phyloP scores from a whole-genome alignment of 2,113 vertebrate species.

The Mus pahari region DNA sequence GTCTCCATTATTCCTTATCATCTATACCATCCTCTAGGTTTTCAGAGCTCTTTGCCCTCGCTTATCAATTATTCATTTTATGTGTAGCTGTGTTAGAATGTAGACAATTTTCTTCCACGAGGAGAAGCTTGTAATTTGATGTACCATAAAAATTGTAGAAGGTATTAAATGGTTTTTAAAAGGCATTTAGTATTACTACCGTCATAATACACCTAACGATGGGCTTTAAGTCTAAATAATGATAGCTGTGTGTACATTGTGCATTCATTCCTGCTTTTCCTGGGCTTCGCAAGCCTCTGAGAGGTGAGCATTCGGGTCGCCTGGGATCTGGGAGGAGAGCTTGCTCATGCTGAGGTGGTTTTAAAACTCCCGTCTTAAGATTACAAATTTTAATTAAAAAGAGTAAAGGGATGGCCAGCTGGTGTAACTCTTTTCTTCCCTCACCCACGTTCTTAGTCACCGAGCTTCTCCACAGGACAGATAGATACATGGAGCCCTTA shows the following conservation, averaged over 20 bases:
- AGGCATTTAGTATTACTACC: slow-evolving; percentile 53
- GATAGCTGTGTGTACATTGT: neutral
- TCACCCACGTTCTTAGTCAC: neutral
- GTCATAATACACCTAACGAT: neutral
- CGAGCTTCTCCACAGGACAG: neutral
- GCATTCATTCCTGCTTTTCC: neutral
- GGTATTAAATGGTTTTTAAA: slow-evolving; percentile 71
- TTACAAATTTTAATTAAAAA: neutral
- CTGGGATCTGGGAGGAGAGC: neutral
- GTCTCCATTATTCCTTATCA: slow-evolving; percentile 41
- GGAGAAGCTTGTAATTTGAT: slow-evolving; percentile 57
- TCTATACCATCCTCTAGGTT: slow-evolving; percentile 2
- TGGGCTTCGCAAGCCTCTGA: neutral
- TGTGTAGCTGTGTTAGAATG: slow-evolving; percentile 31
- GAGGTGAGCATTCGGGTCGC: neutral
- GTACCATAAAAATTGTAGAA: slow-evolving; percentile 49
- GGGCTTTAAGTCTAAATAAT: slow-evolving; percentile 18
- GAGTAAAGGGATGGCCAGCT: neutral
- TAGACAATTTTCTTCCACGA: slow-evolving; percentile 56
- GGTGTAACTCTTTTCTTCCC: neutral
- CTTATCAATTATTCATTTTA: slow-evolving; percentile 70
- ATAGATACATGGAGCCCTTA: neutral
- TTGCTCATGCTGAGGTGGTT: neutral
- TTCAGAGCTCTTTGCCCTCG: slow-evolving; percentile 47
- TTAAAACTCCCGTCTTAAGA: neutral